These are phyloP conservation scores for Tympanuchus pallidicinctus DNA, from an alignment of 2,113 vertebrate species.

Conservation along the genomic window DNA sequence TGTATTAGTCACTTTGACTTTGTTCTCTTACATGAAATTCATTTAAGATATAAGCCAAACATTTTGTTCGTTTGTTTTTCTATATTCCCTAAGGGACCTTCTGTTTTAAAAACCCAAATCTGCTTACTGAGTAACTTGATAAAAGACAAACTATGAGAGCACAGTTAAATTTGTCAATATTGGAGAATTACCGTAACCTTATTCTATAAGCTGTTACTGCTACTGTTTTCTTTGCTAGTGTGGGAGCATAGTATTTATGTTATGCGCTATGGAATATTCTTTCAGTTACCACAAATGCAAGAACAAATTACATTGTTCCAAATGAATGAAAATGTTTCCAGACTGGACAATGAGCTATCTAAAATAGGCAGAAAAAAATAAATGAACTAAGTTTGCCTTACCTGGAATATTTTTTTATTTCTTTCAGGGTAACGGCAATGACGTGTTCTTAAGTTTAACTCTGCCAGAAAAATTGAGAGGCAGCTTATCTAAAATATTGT, in stretches of 20 bases:
- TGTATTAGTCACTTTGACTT: not conserved
- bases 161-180: not conserved
- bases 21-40: not conserved
- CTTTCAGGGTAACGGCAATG: not conserved
- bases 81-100: not conserved
- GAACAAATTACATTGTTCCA: rapidly evolving
- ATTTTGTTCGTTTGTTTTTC: not conserved
- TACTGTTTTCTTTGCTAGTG: not conserved
- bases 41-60: not conserved
- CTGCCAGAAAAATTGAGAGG: not conserved
- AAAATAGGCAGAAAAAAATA: not conserved
- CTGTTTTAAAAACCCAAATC: not conserved
- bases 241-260: not conserved
- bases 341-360: not conserved
- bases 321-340: not conserved
- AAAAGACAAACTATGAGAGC: not conserved
- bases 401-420: not conserved
- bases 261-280: not conserved
- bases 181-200: not conserved
- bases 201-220: not conserved
- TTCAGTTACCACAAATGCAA: not conserved
- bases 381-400: not conserved
- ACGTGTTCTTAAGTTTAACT: not conserved
- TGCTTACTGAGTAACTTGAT: not conserved
- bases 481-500: not conserved